phyloP scores from a whole-genome alignment of 1,140 invertebrate species.

The Drosophila jambulina region DNA sequence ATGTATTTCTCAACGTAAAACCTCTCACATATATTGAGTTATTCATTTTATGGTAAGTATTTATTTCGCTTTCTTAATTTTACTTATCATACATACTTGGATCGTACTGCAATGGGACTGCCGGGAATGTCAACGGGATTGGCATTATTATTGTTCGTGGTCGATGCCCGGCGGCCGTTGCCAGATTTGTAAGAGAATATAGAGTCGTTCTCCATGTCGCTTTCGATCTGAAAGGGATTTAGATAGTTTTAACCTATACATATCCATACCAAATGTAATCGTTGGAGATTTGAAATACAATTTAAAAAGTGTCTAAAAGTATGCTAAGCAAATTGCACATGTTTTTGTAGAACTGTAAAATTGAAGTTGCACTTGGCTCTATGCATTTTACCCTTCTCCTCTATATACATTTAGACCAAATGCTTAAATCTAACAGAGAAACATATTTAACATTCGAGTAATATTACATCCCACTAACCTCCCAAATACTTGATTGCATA shows the following conservation, averaged over 20 bases:
- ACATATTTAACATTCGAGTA: neutral
- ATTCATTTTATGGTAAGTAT: too few relatives aligned
- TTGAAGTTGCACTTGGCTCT: neutral
- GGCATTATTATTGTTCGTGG: conserved; percentile 88
- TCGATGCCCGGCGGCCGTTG: conserved; percentile 87
- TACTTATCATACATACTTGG: conserved; percentile 80
- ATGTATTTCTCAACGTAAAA: too few relatives aligned
- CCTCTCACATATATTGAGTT: too few relatives aligned
- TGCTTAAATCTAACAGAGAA: neutral
- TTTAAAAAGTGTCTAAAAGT: neutral
- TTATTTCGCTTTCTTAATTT: too few relatives aligned
- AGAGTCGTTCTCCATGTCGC: conserved; percentile 88
- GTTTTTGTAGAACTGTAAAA: neutral
- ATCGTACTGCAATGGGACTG: conserved; percentile 87
- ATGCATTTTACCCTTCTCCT: neutral
- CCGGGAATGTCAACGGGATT: conserved; percentile 86
- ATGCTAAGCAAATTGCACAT: too few relatives aligned
- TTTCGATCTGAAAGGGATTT: conserved; percentile 86
- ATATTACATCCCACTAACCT: too few relatives aligned
- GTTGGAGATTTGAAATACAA: neutral
- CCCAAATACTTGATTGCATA: neutral
- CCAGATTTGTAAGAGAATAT: conserved; percentile 88
- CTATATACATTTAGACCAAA: too few relatives aligned
- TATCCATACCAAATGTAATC: neutral
- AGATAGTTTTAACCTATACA: neutral